These are phyloP conservation scores for Pteronotus mesoamericanus DNA, from an alignment of 2,797 vertebrate species.

Conservation along the genomic window DNA sequence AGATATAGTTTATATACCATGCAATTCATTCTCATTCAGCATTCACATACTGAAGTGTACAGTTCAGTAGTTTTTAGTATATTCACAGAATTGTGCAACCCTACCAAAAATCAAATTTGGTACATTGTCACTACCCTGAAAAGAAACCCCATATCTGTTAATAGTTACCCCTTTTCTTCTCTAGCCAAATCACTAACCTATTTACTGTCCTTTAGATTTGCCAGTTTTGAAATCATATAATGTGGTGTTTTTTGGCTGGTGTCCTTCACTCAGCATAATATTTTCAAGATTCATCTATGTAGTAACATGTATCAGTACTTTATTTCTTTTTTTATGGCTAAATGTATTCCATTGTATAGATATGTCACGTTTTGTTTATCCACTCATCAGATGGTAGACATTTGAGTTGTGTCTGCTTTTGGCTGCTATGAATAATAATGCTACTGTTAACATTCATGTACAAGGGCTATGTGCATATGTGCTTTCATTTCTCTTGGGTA, in stretches of 20 bases:
- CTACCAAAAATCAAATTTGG: no score
- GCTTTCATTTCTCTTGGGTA: neutral
- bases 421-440: neutral
- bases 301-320: neutral
- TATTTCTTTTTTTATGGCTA: neutral
- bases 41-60: neutral
- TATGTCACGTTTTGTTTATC: no score
- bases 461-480: neutral
- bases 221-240: neutral
- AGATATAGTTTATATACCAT: neutral
- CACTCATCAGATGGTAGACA: no score
- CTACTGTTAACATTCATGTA: neutral
- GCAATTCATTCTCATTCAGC: neutral
- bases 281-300: neutral
- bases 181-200: neutral
- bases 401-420: neutral
- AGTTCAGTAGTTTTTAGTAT: neutral
- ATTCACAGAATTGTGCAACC: no score
- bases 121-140: no score
- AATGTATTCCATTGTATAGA: neutral
- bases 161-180: neutral
- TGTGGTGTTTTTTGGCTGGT: neutral
- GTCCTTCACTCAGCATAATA: neutral
- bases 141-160: neutral
- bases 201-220: neutral